A percentile compares a stretch with the other conserved stretches of the same genome.
These are phyloP conservation scores for Polypterus bichir DNA, from an alignment of 2,113 vertebrate species.

Conservation along the genomic window DNA sequence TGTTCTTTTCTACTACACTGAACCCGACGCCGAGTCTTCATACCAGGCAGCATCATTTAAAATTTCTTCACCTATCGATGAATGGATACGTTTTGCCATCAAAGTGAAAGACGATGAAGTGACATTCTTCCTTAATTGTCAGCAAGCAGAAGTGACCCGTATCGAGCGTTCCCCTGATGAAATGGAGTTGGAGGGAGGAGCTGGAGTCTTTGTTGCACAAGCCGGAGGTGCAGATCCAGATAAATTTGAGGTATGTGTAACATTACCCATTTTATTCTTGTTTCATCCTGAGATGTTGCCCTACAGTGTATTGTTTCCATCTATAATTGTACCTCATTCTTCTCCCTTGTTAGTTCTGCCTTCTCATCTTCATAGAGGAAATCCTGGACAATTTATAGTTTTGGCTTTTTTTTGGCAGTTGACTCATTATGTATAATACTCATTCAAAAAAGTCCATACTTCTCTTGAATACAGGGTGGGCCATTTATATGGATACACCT, in stretches of 20 bases:
- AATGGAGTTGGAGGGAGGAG: slow-evolving; percentile 66
- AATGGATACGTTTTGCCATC: slow-evolving; percentile 73
- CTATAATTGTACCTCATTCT: no score
- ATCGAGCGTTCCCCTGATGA: slow-evolving; percentile 56
- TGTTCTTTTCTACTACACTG: slow-evolving; percentile 73
- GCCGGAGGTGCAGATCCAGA: slow-evolving; percentile 70
- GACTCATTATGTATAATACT: no score
- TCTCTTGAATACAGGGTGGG: no score
- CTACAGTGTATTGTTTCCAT: no score
- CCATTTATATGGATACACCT: no score
- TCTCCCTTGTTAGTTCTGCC: no score
- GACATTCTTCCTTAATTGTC: slow-evolving; percentile 66
- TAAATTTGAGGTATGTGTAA: slow-evolving; percentile 69
- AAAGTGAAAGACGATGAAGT: slow-evolving; percentile 57
- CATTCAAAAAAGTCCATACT: no score
- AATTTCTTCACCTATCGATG: slow-evolving; percentile 52
- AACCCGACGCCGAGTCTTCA: slow-evolving; percentile 50
- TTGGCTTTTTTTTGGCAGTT: no score
- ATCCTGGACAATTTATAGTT: no score
- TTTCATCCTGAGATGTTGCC: no score
- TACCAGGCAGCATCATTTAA: slow-evolving; percentile 62
- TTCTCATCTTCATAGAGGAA: no score
- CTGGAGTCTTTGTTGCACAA: slow-evolving; percentile 78
- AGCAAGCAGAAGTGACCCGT: slow-evolving; percentile 36
- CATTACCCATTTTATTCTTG: no score